These are phyloP conservation scores for Heliconius ethilla DNA, from an alignment of 2,888 invertebrate species.

Conservation along the genomic window DNA sequence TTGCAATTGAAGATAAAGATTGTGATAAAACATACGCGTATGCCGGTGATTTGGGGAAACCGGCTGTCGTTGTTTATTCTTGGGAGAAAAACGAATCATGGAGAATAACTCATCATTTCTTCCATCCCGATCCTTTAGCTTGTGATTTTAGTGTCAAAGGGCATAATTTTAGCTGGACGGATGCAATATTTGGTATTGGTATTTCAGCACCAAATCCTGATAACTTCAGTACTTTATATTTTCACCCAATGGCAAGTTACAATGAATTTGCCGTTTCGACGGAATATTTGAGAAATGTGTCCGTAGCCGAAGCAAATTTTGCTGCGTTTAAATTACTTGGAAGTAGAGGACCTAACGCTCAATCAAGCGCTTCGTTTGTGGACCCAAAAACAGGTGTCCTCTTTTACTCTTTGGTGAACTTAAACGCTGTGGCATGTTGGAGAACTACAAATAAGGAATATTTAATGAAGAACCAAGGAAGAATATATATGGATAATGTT, in stretches of 20 bases:
- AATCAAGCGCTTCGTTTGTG: conserved; percentile 87
- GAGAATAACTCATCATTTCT: conserved; percentile 87
- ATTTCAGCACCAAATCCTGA: conserved; percentile 84
- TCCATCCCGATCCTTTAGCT: conserved; percentile 86
- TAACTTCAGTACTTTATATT: conserved; percentile 87
- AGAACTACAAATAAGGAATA: conserved; percentile 86
- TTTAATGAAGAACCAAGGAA: conserved; percentile 86
- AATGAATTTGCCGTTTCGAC: conserved; percentile 90
- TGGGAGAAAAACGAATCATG: conserved; percentile 87
- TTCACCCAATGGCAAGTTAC: conserved; percentile 89
- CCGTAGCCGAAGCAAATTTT: conserved; percentile 80
- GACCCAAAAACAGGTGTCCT: conserved; percentile 87
- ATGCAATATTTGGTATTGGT: conserved; percentile 89
- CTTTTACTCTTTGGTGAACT: conserved; percentile 88
- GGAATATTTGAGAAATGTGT: conserved; percentile 83
- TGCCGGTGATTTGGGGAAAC: conserved; percentile 85
- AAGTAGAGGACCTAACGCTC: conserved; percentile 86
- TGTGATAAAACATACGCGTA: conserved; percentile 89
- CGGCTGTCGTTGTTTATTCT: conserved; percentile 88
- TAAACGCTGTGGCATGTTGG: conserved; percentile 91
- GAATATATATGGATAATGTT: conserved; percentile 86
- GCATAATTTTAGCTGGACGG: conserved; percentile 87
- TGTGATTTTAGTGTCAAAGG: conserved; percentile 88
- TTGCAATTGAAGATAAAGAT: conserved; percentile 88
- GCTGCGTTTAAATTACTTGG: conserved; percentile 86